Evolutionary conservation across 1,140 invertebrate genomes (phyloP), one percentile per base, ranked within the genome.

Genomic region (Agrypnia vestita): DNA sequence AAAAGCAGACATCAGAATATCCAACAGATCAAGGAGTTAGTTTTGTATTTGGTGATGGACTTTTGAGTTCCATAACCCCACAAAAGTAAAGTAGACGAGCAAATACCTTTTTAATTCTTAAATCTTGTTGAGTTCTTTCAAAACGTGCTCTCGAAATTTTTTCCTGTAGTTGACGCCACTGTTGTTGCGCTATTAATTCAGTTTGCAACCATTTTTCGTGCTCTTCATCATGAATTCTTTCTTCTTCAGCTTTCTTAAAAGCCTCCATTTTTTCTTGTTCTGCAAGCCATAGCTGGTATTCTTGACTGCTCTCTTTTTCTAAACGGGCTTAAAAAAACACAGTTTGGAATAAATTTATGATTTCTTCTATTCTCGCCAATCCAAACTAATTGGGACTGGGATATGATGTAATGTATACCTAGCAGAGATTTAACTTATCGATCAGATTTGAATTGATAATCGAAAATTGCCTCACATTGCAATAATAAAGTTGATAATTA

Each of bases 151-250:
- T 89, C 76, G 89, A 86, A 76, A 89, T 90, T 71, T 89, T 87
- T 17, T 89, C 85, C 82, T 92, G 90, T 15, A 90, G 69, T 79
- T 88, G 82, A 59, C 85, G 80, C 91, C 91, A 93, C 71, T 91
- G 87, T 79, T 90, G 84, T 64, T 91, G 88, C 1, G 91, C 89
- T 79, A 85, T 79, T 82, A 84, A 78, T 83, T 90, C 89, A 67
- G 86, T 88, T 81, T 84, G 64, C 19, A 87, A 17, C 89, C 89
- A 90, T 84, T 88, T 90, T 79, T 90, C 84, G 84, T 91, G 85
- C 85, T 90, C 86, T 82, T 90, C 86, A 11, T 80, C 79, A 84
- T 87, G 88, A 71, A 86, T 84, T 72, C 86, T 85, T 82, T 88
- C 84, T 79, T 89, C 87, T 84, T 91, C 85, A 79, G 88, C 83